phyloP scores from a whole-genome alignment of 2,888 invertebrate genomes.

The Caenorhabditis sp. region DNA sequence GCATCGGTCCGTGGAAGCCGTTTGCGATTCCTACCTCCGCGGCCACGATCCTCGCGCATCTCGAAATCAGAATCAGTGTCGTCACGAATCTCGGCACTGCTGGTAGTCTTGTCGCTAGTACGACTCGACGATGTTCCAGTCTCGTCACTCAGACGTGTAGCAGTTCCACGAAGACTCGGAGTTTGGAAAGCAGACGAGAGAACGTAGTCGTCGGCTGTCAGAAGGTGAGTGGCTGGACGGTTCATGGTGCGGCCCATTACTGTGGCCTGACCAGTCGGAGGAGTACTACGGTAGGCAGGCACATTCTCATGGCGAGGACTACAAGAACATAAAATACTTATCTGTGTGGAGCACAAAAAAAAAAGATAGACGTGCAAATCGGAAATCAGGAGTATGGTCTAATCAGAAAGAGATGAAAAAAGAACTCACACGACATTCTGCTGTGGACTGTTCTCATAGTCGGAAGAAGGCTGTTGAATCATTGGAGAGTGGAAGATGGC shows the following conservation, averaged over 20 bases:
- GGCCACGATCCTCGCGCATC: conserved; percentile 58
- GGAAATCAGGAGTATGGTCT: neutral
- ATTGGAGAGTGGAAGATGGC: conserved; percentile 62
- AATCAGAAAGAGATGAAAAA: neutral
- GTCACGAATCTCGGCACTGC: conserved; percentile 69
- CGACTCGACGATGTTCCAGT: conserved; percentile 71
- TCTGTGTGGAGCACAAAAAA: neutral
- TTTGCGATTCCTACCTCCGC: conserved; percentile 61
- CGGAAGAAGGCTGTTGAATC: conserved; percentile 66
- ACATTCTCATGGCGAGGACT: conserved; percentile 72
- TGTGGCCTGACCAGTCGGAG: conserved; percentile 73
- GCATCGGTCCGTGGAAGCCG: conserved; percentile 58
- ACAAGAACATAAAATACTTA: conserved; percentile 29
- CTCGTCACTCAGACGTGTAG: conserved; percentile 66
- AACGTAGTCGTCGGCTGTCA: conserved; percentile 81
- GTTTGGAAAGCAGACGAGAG: conserved; percentile 72
- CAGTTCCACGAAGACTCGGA: conserved; percentile 53
- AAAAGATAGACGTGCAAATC: neutral
- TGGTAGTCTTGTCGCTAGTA: conserved; percentile 69
- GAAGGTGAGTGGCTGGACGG: conserved; percentile 72
- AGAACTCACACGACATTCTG: conserved; percentile 54
- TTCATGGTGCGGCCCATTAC: conserved; percentile 65
- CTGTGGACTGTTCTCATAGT: conserved; percentile 76
- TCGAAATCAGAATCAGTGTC: conserved; percentile 72
- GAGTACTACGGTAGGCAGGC: conserved; percentile 75